Evolutionary conservation across 2,113 vertebrate species (phyloP), one percentile per base, ranked within the genome.

Genomic region (Xiphophorus couchianus): DNA sequence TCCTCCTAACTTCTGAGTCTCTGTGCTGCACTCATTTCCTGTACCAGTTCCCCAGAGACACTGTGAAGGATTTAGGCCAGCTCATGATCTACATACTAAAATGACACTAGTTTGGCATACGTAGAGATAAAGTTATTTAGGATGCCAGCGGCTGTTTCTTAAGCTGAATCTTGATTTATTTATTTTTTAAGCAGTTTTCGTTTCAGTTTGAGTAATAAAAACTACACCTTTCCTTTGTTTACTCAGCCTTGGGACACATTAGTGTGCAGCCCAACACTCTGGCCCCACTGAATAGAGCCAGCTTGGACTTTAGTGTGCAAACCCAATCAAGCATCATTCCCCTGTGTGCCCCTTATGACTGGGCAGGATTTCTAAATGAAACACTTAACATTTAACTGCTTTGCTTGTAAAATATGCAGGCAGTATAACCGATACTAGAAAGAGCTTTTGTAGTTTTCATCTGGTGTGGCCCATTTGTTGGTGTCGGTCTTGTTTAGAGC

Each of bases 231-330:
- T 51, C 86, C 81, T 51, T 77, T 72, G 80, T 90, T 83, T 86
- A 71, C 78, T 86, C 75, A 62, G 35, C 71, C 69, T 62, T 87
- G 28, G 72, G 33, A 30, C 51, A 72, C 78, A 78, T 86, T 74
- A 74, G 78, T 82, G 83, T 86, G 80, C 78, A 76, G 67, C 76
- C 88, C 87, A 90, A 88, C 86, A 87, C 84, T 88, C 69, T 78
- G 77, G 73, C 29, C 63, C 71, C 79, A 88, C 87, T 84, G 85
- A 87, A 74, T 77, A 81, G 74, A 63, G 74, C 73, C 82, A 78
- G 86, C 82, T 78, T 82, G 70, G 74, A 39, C 71, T 76, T 88
- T 88, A 89, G 83, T 88, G 81, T 77, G 67, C 31, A 85, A 88
- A 87, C 75, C 83, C 80, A 84, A 85, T 88, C 42, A 75, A 81